Percentiles rank a stretch among this genome's conserved stretches.
Conservation (phyloP, 2,113 vertebrate species). For the Pteruthius melanotis region DNA sequence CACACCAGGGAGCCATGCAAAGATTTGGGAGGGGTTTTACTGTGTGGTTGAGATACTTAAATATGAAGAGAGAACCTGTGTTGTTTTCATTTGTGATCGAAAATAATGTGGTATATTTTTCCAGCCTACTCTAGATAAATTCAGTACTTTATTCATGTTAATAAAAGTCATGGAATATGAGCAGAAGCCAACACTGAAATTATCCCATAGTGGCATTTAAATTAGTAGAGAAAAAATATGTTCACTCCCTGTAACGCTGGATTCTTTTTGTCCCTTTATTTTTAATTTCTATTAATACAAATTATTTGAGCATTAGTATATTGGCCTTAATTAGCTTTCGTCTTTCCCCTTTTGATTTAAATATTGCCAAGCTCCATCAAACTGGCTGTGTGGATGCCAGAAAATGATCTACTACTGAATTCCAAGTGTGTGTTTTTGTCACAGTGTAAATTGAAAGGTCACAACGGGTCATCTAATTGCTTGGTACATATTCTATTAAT, state of each 20-base stretch:
- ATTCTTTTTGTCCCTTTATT: background rate
- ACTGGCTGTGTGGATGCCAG: background rate
- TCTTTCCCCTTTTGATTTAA: constrained; percentile 29
- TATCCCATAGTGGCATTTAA: background rate
- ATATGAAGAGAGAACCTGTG: background rate
- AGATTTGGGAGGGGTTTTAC: background rate
- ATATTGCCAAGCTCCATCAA: constrained; percentile 41
- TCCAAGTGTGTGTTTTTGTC: background rate
- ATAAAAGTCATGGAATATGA: background rate
- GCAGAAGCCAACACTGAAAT: background rate
- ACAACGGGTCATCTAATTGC: background rate
- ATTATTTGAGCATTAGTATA: constrained; percentile 28
- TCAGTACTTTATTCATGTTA: background rate
- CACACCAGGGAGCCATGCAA: background rate
- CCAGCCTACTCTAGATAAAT: background rate
- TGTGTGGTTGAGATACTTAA: background rate
- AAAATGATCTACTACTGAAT: constrained; percentile 3
- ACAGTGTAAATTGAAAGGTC: constrained; percentile 2
- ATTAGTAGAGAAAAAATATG: background rate
- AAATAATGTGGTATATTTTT: background rate
- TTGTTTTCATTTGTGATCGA: background rate
- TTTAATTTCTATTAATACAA: constrained; percentile 30
- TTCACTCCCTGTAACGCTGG: background rate
- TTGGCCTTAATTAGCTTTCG: constrained; percentile 37
- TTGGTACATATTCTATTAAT: background rate